Evolutionary conservation across 2,888 invertebrate species (phyloP), one percentile per base, ranked within the genome.

Genomic region (Philopedon plagiatum): DNA sequence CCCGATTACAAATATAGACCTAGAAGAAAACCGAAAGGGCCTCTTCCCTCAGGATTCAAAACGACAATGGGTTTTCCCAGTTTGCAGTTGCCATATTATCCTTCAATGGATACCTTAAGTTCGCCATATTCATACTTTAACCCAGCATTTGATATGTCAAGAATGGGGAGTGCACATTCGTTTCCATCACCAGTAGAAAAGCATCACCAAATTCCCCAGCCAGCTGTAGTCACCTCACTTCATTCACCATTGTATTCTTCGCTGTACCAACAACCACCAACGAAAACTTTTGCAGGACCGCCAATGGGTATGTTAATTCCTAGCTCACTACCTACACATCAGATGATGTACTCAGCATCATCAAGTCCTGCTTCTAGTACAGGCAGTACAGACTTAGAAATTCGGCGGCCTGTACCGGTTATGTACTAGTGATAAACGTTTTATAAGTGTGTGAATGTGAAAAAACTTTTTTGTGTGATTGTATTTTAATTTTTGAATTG

Each of bases 1-100:
- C 96, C 96, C 0, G 94, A 96, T 83, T 96, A 96, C 87, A 96
- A 96, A 86, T 96, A 95, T 87, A 87, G 95, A 65, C 95, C 95
- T 70, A 89, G 94, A 77, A 90, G 94, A 85, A 95, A 95, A 87
- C 93, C 94, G 62, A 94, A 94, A 85, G 90, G 92, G 3, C 91
- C 92, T 0, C 86, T 92, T 5, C 86, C 87, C 7, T 78, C 84
- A 72, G 77, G 84, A 60, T 77, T 83, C 29, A 80, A 78, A 63
- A 74, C 56, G 4, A 64, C 64, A 9, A 73, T 68, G 62, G 89
- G 88, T 0, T 92, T 91, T 82, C 87, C 90, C 0, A 90, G 90
- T 77, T 90, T 92, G 81, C 90, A 89, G 76, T 89, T 89, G 75
- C 88, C 87, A 0, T 89, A 88, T 5, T 92, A 91, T 82, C 89